Percentiles rank a stretch among this genome's conserved stretches.
phyloP scores from a whole-genome alignment of 2,888 invertebrate species.

The Hylaea fasciaria region DNA sequence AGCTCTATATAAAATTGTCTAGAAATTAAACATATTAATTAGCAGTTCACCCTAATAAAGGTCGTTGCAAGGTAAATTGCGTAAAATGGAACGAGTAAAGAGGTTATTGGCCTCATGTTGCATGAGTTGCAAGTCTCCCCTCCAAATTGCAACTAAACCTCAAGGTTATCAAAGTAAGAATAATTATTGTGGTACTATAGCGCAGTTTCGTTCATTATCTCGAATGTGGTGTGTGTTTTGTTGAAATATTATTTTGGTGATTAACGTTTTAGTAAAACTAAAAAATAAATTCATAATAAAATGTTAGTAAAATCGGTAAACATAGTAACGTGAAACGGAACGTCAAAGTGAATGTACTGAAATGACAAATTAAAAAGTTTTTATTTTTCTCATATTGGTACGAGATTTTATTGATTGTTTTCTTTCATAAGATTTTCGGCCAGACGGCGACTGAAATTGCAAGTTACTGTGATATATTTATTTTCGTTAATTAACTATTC shows the following conservation, averaged over 20 bases:
- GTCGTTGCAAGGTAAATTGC: constrained; percentile 27
- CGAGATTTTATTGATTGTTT: constrained; percentile 86
- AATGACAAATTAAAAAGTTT: constrained; percentile 85
- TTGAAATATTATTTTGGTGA: neutral
- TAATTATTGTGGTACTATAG: constrained; percentile 11
- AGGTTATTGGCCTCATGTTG: constrained; percentile 34
- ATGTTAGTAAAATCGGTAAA: constrained; percentile 52
- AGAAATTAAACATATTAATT: neutral
- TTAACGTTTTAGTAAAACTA: constrained; percentile 2
- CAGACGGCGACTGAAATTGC: constrained; percentile 85
- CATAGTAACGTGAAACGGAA: constrained; percentile 67
- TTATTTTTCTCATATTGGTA: constrained; percentile 86
- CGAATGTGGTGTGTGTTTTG: constrained; percentile 3
- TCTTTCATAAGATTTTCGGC: constrained; percentile 85
- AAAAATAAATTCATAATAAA: neutral
- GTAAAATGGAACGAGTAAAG: constrained; percentile 33
- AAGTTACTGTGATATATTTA: constrained; percentile 86
- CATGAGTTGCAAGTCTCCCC: constrained; percentile 32
- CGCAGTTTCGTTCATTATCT: constrained; percentile 20
- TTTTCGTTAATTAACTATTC: constrained; percentile 83
- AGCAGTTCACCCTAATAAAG: constrained; percentile 20
- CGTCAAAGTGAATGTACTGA: constrained; percentile 84
- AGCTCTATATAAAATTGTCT: too few species aligned
- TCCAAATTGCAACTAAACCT: constrained; percentile 25
- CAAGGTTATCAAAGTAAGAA: constrained; percentile 24